These are phyloP conservation scores for Zaprionus bogoriensis DNA, from an alignment of 2,888 invertebrate species.

Conservation along the genomic window DNA sequence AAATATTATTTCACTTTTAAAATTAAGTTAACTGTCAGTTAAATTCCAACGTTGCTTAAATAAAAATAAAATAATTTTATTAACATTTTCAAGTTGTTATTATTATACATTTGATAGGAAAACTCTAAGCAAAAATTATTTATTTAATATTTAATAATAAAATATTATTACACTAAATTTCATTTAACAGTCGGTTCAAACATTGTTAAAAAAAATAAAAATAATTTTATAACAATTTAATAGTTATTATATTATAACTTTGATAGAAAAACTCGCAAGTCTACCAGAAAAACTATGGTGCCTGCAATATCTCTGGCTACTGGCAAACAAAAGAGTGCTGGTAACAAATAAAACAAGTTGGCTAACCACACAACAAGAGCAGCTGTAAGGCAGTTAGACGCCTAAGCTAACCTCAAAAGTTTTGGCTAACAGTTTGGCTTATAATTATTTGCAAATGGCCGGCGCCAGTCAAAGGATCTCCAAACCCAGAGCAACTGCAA, in stretches of 20 bases:
- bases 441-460: slow-evolving; percentile 58
- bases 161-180: not conserved
- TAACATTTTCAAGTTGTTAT: not conserved
- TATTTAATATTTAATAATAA: not conserved
- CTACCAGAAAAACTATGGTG: not conserved
- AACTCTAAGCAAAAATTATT: not conserved
- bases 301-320: not conserved
- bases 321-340: not conserved
- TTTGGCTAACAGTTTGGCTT: slow-evolving; percentile 45
- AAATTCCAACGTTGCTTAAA: no score
- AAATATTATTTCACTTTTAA: not conserved
- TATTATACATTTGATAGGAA: not conserved
- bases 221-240: no score
- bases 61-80: no score
- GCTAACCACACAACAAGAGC: not conserved
- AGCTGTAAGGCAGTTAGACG: slow-evolving; percentile 26
- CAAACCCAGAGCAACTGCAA: slow-evolving; percentile 19
- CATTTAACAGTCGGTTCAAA: not conserved
- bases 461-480: slow-evolving; percentile 17
- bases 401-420: slow-evolving; percentile 44
- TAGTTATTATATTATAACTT: not conserved
- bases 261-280: not conserved
- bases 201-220: no score
- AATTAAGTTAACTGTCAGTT: not conserved
- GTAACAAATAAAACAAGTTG: no score